Conservation (phyloP, 2,113 vertebrate species). For the Burhinus bistriatus region DNA sequence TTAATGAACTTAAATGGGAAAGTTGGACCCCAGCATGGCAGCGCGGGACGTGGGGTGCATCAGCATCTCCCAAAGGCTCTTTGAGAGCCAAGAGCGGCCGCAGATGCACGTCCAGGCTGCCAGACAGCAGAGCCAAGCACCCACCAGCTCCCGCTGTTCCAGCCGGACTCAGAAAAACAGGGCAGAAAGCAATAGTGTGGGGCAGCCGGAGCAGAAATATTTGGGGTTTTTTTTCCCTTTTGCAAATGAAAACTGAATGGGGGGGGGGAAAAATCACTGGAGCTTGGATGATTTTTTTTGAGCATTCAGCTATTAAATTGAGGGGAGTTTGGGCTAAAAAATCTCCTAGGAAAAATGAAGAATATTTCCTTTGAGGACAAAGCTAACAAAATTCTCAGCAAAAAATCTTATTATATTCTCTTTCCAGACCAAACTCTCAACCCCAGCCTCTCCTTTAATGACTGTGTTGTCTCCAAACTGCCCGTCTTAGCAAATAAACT, state of each 20-base stretch:
- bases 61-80: not conserved
- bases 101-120: not conserved
- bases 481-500: not conserved
- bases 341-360: conserved; percentile 1
- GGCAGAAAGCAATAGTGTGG: not conserved
- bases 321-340: not conserved
- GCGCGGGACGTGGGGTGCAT: fast-evolving
- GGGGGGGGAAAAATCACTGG: not conserved
- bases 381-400: not conserved
- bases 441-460: not conserved
- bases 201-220: not conserved
- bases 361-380: conserved; percentile 35
- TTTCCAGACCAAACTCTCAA: not conserved
- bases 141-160: fast-evolving
- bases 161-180: not conserved
- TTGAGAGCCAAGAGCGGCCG: fast-evolving
- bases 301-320: not conserved
- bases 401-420: not conserved
- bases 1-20: not conserved
- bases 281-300: not conserved
- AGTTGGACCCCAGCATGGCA: fast-evolving
- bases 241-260: not conserved
- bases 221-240: not conserved
- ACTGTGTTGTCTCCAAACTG: not conserved
- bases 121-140: not conserved